These are phyloP conservation scores for Desoria tigrina DNA, from an alignment of 2,888 invertebrate genomes.

Conservation along the genomic window DNA sequence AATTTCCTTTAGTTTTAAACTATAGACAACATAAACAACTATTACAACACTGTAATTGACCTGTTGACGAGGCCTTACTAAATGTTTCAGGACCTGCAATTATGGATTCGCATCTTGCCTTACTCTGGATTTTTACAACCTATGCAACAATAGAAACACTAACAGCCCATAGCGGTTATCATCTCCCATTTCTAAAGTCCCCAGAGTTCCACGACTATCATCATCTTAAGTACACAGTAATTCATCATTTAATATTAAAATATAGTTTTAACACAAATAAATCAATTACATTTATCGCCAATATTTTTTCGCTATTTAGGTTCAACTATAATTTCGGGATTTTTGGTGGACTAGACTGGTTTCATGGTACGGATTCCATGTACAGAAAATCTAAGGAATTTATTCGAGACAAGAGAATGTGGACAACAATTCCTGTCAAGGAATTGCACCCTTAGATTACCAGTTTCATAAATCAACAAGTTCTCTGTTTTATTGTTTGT, in stretches of 20 bases:
- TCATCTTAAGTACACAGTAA: slow-evolving; percentile 66
- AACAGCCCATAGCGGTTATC: slow-evolving; percentile 32
- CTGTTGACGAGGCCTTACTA: no score
- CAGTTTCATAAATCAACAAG: no score
- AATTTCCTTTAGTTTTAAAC: no score
- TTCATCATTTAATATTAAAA: neutral
- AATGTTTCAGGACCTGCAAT: slow-evolving; percentile 23
- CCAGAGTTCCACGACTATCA: slow-evolving; percentile 40
- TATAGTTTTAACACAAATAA: no score
- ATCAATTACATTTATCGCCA: no score
- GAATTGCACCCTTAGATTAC: slow-evolving; percentile 12
- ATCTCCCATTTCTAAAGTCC: slow-evolving; percentile 28
- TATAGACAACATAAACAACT: no score
- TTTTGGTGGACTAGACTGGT: slow-evolving; percentile 74
- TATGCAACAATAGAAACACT: slow-evolving; percentile 22
- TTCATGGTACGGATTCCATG: slow-evolving; percentile 78
- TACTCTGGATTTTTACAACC: slow-evolving; percentile 24
- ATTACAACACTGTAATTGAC: no score
- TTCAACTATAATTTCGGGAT: slow-evolving; percentile 84
- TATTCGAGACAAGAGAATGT: slow-evolving; percentile 63
- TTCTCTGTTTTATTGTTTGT: no score
- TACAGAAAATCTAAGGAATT: slow-evolving; percentile 73
- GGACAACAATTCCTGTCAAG: slow-evolving; percentile 23
- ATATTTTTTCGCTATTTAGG: slow-evolving; percentile 63
- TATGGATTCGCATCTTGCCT: slow-evolving; percentile 20